Percentiles rank a stretch among this genome's conserved stretches.
These are phyloP conservation scores for Pavo muticus DNA, from an alignment of 2,113 vertebrate species.

Conservation along the genomic window DNA sequence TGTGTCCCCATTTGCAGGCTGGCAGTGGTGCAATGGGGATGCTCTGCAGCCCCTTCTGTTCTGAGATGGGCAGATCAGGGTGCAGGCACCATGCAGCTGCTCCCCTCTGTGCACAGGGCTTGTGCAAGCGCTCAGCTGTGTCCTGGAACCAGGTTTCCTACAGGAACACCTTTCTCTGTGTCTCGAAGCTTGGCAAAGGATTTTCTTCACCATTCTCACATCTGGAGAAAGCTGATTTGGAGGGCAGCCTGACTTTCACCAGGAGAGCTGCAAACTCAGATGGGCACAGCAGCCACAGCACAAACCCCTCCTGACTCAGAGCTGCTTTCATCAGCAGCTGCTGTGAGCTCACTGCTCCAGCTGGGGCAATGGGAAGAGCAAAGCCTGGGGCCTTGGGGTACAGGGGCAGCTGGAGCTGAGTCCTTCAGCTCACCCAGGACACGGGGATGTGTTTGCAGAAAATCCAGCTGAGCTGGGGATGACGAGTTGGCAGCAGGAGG, in stretches of 20 bases:
- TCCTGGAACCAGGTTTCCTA: not conserved
- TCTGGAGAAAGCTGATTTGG: not conserved
- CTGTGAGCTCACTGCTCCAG: not conserved
- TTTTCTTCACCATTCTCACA: not conserved
- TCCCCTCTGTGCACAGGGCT: not conserved
- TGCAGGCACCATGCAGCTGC: rapidly evolving
- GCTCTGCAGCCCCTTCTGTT: not conserved
- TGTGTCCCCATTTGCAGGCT: not conserved
- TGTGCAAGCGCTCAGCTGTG: not conserved
- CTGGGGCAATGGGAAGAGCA: not conserved
- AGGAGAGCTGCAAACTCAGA: not conserved
- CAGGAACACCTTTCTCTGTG: not conserved
- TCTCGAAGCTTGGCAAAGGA: not conserved
- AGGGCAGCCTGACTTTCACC: not conserved
- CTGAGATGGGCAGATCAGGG: not conserved
- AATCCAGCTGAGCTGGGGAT: not conserved
- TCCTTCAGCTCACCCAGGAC: rapidly evolving
- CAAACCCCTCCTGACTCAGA: not conserved
- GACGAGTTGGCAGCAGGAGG: not conserved
- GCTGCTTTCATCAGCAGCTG: not conserved
- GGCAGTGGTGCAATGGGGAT: not conserved
- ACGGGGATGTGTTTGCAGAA: not conserved
- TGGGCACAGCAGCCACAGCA: not conserved
- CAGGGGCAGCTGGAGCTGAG: not conserved
- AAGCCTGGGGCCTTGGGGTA: rapidly evolving